Base-by-base conservation (phyloP, 2,113 vertebrate species). In the Nerophis ophidion region DNA sequence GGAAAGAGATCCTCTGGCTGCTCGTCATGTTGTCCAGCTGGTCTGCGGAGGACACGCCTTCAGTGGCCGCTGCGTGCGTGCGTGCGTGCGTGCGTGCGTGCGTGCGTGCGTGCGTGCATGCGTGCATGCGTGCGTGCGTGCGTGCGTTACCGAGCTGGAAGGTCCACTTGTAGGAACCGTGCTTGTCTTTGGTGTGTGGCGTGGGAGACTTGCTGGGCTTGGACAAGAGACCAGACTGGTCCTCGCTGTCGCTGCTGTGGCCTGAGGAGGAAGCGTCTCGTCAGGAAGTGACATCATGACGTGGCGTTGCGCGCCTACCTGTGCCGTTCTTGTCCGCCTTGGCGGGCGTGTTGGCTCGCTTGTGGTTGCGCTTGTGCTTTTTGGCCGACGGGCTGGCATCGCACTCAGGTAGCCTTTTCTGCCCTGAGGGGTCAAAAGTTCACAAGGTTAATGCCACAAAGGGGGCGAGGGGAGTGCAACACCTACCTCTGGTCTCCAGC, bases 221-320 rank as follows among this genome's bases (percentile, higher is more conserved):
- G 3, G 91, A 66, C 12, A 90, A 62, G 3, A 71, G 17, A 5
- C 75, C 77, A 8, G 76, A 61, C 75, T 81, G 80, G 44, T 99
- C 97, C 81, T 98, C 97, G 45, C 96, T 98, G 79, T 99, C 97
- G 40, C 95, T 98, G 82, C 97, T 99, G 86, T 98, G 94, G 57
- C 94, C 96, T 98, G 79, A 0, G 4, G 6, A 19, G 10, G 19
- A 48, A 10, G 7, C 5, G 56, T 6, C 56, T 33, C 2, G 40
- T 45, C 35, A 26, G 17, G 14, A 16, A 8, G 19, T 2, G 33
- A 9, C 35, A 10, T 36, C 10, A 9, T 14, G 57, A 34, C 7
- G 4, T 35, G 14, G 2, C 1, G 7, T 14, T 10, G 14, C 10
- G 40, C 14, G 5, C 66, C n/a, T 50, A 98, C 96, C 96, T 91